A percentile compares a stretch with the other conserved stretches of the same genome.
Evolutionary conservation across 2,113 vertebrate genomes (phyloP).

Genomic region (Sinocyclocheilus grahami): DNA sequence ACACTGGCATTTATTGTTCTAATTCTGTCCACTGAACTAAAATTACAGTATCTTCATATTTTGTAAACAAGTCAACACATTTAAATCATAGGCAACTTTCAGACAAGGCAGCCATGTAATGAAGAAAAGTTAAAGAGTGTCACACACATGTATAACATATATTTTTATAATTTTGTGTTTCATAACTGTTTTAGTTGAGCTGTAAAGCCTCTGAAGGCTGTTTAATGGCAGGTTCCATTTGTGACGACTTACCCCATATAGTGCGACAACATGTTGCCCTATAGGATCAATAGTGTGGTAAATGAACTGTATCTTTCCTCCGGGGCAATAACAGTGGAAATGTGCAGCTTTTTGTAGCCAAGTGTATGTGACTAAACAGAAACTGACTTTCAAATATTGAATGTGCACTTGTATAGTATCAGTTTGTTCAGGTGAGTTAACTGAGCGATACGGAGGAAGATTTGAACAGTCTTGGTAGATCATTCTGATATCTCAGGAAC

Average conservation of each 20-base stretch:
- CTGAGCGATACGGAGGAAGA: background rate
- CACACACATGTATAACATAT: background rate
- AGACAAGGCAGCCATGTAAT: background rate
- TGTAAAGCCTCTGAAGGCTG: background rate
- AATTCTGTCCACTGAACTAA: too few species aligned
- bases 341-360: background rate
- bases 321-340: background rate
- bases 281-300: slow-evolving; percentile 4
- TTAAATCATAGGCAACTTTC: background rate
- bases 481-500: background rate
- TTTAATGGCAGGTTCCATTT: background rate
- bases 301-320: slow-evolving; percentile 1
- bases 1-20: background rate
- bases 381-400: background rate
- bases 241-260: background rate
- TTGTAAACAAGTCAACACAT: background rate
- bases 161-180: background rate
- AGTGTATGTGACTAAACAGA: background rate
- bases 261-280: background rate
- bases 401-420: background rate
- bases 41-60: too few species aligned
- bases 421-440: background rate
- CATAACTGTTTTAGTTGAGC: background rate
- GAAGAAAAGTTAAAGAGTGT: background rate
- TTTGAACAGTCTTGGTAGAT: background rate